Evolutionary conservation across 2,888 invertebrate species (phyloP), one percentile per base, ranked within the genome.

Genomic region (Drosophila niveifrons): DNA sequence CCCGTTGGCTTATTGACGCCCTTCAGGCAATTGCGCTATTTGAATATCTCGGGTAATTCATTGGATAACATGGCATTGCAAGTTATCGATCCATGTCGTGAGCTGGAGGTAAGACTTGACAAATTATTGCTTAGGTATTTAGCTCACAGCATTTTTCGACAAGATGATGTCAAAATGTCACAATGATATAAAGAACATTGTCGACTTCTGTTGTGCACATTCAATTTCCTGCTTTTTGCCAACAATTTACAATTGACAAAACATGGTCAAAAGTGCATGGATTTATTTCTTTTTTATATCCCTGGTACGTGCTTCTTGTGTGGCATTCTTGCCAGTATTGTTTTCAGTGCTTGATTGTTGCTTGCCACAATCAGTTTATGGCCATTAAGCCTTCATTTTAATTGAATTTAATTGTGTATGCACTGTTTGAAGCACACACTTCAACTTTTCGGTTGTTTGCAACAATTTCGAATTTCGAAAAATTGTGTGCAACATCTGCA

Each of bases 41-140:
- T 97, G 72, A 96, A 96, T 92, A 92, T 97, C 82, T 96, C 96
- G 34, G 94, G 95, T 88, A 97, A 96, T 92, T 94, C 94, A 89
- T 93, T 97, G 90, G 91, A 91, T 82, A 91, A 91, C 65, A 90
- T 92, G 87, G 90, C 92, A 62, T 73, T 92, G 81, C 90, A 92
- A 87, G 91, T 92, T 70, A 91, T 92, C 78, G 90, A 92, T 90
- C 91, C 93, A 17, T 91, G 93, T 69, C 89, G 87, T 10, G 89
- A 91, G 67, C 82, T 93, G 17, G 92, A 92, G 91, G 92, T 92
- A 89, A 89, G 9, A 31, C 1, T 6, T 15, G 3, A 3, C 4
- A 23, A 15, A 10, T 59, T 52, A 13, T 46, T 31, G 11, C 43
- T 29, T 41, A 47, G 46, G 18, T 76, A 76, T 78, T 78, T 70